A percentile compares a stretch with the other conserved stretches of the same genome.
phyloP scores from a whole-genome alignment of 1,140 invertebrate genomes.

The Chironomus tepperi region DNA sequence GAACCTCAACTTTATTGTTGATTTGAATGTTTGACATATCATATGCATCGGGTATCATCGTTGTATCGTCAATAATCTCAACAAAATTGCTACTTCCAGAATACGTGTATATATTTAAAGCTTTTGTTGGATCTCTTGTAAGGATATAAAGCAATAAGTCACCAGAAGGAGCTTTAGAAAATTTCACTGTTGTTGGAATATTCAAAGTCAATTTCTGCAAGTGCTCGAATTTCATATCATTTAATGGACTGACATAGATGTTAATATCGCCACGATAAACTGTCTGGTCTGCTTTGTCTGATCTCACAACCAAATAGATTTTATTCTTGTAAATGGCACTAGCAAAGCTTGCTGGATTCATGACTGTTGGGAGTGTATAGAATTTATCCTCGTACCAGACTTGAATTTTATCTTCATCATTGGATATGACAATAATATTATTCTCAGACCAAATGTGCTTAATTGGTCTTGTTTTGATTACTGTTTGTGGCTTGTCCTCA shows the following conservation, averaged over 20 bases:
- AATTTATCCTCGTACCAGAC: neutral
- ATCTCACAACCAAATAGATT: neutral
- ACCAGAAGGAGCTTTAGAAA: neutral
- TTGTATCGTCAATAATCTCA: neutral
- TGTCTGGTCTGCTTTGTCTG: neutral
- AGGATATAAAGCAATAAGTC: constrained; percentile 23
- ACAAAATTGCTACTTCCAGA: constrained; percentile 23
- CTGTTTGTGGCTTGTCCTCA: neutral
- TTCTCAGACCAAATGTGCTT: neutral
- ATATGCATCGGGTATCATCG: neutral
- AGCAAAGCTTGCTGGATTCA: neutral
- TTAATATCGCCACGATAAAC: neutral
- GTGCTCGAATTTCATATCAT: neutral
- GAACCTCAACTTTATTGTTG: neutral
- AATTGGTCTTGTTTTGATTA: neutral
- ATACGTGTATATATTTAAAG: neutral
- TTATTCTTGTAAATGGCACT: neutral
- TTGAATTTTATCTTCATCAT: neutral
- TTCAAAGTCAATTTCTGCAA: neutral
- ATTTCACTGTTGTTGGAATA: neutral
- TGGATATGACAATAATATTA: neutral
- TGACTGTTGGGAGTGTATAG: neutral
- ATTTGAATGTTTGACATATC: neutral
- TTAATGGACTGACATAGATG: neutral
- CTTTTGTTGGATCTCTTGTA: neutral